Conservation (phyloP, 2,113 vertebrate species). For the Myodes glareolus region DNA sequence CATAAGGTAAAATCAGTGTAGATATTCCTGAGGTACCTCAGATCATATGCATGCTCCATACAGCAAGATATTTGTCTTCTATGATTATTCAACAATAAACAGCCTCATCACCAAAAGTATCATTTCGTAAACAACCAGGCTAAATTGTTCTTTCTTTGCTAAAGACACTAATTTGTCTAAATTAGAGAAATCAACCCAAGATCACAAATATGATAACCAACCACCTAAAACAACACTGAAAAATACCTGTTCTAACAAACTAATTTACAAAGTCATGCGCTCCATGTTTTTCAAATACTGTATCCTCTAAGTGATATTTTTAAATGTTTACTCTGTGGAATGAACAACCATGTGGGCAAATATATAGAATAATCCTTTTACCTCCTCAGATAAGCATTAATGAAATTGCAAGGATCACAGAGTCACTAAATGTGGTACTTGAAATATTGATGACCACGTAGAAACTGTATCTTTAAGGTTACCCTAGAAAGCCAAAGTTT, state of each 20-base stretch:
- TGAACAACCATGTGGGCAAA: neutral
- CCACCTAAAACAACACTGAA: conserved; percentile 25
- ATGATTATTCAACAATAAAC: conserved; percentile 40
- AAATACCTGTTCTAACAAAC: conserved; percentile 30
- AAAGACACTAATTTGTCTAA: conserved; percentile 61
- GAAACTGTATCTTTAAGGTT: conserved; percentile 76
- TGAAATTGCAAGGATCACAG: conserved; percentile 13
- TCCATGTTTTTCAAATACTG: conserved; percentile 36
- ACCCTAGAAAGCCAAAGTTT: conserved; percentile 72
- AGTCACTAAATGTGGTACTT: conserved; percentile 19
- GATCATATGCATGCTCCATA: conserved; percentile 45
- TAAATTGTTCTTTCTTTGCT: conserved; percentile 66
- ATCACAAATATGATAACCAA: conserved; percentile 50
- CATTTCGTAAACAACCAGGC: conserved; percentile 72
- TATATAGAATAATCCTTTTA: conserved; percentile 8
- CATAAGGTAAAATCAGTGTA: neutral
- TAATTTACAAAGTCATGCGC: conserved; percentile 51
- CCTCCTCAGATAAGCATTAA: neutral
- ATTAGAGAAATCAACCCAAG: conserved; percentile 55
- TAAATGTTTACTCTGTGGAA: neutral
- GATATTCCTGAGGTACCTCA: neutral
- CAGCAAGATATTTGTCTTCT: conserved; percentile 16
- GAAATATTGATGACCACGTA: conserved; percentile 71
- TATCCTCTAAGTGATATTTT: neutral
- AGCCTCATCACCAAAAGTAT: conserved; percentile 44